phyloP scores from a whole-genome alignment of 2,113 vertebrate genomes.

The Centropus bengalensis region DNA sequence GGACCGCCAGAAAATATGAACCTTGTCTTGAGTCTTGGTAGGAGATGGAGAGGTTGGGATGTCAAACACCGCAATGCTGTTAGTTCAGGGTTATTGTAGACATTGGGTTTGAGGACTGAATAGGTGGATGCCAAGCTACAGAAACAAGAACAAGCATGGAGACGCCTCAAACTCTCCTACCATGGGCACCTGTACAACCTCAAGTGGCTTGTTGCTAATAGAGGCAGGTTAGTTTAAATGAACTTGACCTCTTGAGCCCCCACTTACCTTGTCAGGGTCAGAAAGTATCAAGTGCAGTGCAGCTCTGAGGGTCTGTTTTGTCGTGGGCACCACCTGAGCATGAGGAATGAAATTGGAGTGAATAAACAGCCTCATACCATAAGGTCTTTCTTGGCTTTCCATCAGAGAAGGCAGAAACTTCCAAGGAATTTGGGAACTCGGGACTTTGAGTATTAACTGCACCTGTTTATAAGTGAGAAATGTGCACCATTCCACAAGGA shows the following conservation, averaged over 20 bases:
- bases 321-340: constrained; percentile 31
- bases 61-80: not conserved
- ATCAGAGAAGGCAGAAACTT: constrained; percentile 68
- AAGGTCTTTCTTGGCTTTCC: constrained; percentile 63
- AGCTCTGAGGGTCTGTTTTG: not conserved
- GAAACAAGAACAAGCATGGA: not conserved
- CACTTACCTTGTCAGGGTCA: accelerated
- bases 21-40: not conserved
- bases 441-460: constrained; percentile 62
- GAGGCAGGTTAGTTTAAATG: not conserved
- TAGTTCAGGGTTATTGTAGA: not conserved
- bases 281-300: not conserved
- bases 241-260: not conserved
- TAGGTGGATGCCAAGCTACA: not conserved
- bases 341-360: constrained; percentile 10
- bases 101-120: not conserved
- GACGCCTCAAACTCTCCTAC: not conserved
- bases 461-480: constrained; percentile 59
- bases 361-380: constrained; percentile 58
- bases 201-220: not conserved
- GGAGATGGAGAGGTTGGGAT: not conserved
- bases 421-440: constrained; percentile 48
- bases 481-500: constrained; percentile 40
- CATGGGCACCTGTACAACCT: not conserved
- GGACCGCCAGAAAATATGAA: not conserved